Conservation (phyloP, 2,113 vertebrate genomes). For the Anhinga anhinga region DNA sequence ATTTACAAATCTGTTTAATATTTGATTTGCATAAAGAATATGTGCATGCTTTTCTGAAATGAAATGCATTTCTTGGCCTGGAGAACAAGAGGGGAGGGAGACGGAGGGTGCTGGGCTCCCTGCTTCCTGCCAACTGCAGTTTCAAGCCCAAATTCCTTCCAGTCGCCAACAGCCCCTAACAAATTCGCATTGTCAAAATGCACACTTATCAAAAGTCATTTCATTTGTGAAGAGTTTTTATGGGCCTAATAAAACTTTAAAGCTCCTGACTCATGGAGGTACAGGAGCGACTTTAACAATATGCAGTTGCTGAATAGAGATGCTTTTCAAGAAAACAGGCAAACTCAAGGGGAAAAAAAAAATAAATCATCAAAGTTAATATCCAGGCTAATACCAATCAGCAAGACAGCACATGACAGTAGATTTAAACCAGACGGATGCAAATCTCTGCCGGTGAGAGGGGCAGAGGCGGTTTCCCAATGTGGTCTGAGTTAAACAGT, state of each 20-base stretch:
- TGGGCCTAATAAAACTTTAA: slow-evolving; percentile 78
- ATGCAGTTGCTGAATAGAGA: slow-evolving; percentile 15
- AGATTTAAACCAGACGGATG: slow-evolving; percentile 86
- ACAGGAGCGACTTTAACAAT: slow-evolving; percentile 32
- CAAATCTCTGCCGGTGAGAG: slow-evolving; percentile 49
- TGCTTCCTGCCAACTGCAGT: slow-evolving; percentile 60
- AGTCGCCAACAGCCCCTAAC: slow-evolving; percentile 71
- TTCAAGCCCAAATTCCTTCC: slow-evolving; percentile 64
- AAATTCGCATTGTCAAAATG: slow-evolving; percentile 72
- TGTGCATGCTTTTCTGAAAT: neutral
- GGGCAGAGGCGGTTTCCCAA: slow-evolving; percentile 66
- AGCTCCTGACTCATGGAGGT: slow-evolving; percentile 51
- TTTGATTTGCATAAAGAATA: slow-evolving; percentile 12
- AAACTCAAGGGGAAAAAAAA: neutral
- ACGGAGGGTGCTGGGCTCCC: neutral
- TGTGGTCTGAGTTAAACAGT: slow-evolving; percentile 84
- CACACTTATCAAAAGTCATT: slow-evolving; percentile 71
- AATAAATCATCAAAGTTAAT: slow-evolving; percentile 39
- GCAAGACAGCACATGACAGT: slow-evolving; percentile 74
- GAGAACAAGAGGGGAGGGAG: neutral
- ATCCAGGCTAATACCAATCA: slow-evolving; percentile 69
- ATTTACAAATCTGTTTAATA: neutral
- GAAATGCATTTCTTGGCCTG: neutral
- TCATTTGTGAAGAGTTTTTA: slow-evolving; percentile 77
- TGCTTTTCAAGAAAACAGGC: slow-evolving; percentile 32